Base-by-base conservation (phyloP, 2,888 invertebrate species). In the Lasioglossum figueresi region DNA sequence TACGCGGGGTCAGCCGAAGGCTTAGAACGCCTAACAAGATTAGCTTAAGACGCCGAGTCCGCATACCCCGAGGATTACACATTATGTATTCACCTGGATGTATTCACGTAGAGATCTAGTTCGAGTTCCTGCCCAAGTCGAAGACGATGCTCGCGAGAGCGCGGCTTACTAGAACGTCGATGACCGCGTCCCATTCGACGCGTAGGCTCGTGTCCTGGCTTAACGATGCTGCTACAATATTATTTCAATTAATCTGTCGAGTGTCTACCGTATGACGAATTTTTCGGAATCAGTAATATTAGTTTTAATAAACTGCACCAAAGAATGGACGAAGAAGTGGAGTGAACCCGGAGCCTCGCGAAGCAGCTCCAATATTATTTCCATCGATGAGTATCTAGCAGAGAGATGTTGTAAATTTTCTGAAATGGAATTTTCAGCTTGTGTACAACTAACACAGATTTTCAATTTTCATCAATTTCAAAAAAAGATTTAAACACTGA, bases 11-110 rank as follows among this genome's bases (percentile, higher is more conserved):
- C 94, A 94, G 93, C 93, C 92, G 91, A 91, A 93, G 94, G 94
- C 94, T 94, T 93, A 93, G 92, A 92, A 92, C 92, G 91, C 91
- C 94, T 95, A 95, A 95, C 95, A 94, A 95, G 95, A 95, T 95
- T 94, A 95, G 95, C 94, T 93, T 93, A 94, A 95, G 94, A 94
- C 93, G 93, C 91, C 93, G 92, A 92, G 92, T 93, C 93, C 93
- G 93, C 94, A 94, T 94, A 94, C 93, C 91, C 92, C 90, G 92
- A 93, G 95, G 95, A 95, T 95, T 95, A 95, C 93, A 93, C 92
- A 94, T 94, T 94, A 94, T 94, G 94, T 93, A 94, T 94, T 94
- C 94, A 93, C 94, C 93, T 93, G 93, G 93, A 92, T 93, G 90
- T 92, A 92, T 93, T 93, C 92, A 91, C 92, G 92, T 88, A 90